Base-by-base conservation (phyloP, 2,888 invertebrate genomes). In the Lasioglossum villosulum region DNA sequence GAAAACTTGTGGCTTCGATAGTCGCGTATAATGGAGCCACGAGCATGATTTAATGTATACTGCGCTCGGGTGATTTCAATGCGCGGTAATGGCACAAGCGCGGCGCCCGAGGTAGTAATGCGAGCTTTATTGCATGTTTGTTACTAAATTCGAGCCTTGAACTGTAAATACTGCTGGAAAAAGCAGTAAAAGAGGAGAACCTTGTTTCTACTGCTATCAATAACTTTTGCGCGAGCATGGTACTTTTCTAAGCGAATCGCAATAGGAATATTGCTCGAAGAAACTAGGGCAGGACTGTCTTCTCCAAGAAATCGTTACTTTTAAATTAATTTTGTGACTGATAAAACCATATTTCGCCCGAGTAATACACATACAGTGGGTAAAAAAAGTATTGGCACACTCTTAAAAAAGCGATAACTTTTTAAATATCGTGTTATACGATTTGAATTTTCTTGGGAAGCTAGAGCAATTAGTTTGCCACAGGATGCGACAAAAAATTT, bases 81-180 rank as follows among this genome's bases (percentile, higher is more conserved):
- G 66, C 66, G 34, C 34, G 66, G 66, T 66, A 66, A 66, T 66
- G 66, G 66, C 66, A 34, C 66, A 23, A 66, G 66, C 66, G 66
- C 66, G 66, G 66, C 66, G 66, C 66, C 66, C 34, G 34, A 19
- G 34, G 19, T 19, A 48, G 52, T 56, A 23, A 56, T 37, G 37
- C 37, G 56, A 59, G 34, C 66, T 66, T 66, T 34, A 34, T 34
- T 66, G 66, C 66, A 4, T 34, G 66, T 30, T 66, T 66, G 34
- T 66, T 66, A 66, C 66, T 34, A 34, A 34, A 66, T 34, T 66
- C 30, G 16, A 66, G 66, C 66, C 66, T 66, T 66, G 34, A 66
- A 66, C 34, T 66, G 66, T 34, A 34, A 34, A 66, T 30, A 30
- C 63, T 30, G 27, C 12, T 30, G 34, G 66, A 66, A 66, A 66